Evolutionary conservation across 2,113 vertebrate genomes (phyloP).

Genomic region (Limnothrissa miodon): DNA sequence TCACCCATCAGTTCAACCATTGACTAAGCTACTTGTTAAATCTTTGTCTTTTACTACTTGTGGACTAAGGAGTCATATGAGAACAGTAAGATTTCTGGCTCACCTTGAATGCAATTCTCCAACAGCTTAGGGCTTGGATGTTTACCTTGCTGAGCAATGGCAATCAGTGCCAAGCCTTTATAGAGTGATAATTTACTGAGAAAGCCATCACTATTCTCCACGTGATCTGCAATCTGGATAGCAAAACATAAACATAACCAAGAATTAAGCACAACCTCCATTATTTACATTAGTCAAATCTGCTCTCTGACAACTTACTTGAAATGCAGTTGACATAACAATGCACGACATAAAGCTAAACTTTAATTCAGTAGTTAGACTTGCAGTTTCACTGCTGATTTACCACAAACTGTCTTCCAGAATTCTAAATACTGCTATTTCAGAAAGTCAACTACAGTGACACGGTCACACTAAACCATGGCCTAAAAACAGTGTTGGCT

Average conservation of each 20-base stretch:
- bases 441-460: background rate
- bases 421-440: background rate
- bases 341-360: background rate
- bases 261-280: conserved; percentile 31
- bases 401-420: background rate
- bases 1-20: background rate
- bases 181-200: conserved; percentile 70
- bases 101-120: conserved; percentile 75
- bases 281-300: too few relatives aligned
- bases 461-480: background rate
- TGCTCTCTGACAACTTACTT: background rate
- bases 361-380: too few relatives aligned
- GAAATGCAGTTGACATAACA: background rate
- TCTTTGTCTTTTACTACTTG: background rate
- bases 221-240: conserved; percentile 69
- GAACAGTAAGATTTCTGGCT: conserved; percentile 11
- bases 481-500: background rate
- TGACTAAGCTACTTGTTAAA: background rate
- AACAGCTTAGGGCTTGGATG: conserved; percentile 71
- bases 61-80: conserved; percentile 7
- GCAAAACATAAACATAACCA: conserved; percentile 33
- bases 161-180: conserved; percentile 72
- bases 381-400: background rate
- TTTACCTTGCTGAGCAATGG: conserved; percentile 75
- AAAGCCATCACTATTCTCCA: conserved; percentile 66